Conservation (phyloP, 2,797 vertebrate genomes). For the Sebastes umbrosus region DNA sequence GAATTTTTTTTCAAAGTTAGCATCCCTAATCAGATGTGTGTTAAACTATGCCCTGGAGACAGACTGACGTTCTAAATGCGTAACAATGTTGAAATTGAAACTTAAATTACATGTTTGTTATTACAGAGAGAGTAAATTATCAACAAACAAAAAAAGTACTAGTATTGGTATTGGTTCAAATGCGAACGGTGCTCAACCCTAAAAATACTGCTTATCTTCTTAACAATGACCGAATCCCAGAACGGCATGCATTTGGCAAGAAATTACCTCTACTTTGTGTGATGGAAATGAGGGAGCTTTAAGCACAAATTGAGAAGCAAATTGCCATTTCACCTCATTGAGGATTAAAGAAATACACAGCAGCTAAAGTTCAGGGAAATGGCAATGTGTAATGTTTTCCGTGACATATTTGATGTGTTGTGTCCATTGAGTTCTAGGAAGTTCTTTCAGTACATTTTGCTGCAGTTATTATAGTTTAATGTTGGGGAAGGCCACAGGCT, state of each 20-base stretch:
- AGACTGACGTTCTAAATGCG: neutral
- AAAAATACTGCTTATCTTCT: neutral
- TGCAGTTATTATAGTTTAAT: constrained; percentile 4
- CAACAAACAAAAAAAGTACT: neutral
- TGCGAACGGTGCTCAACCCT: neutral
- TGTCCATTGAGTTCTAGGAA: neutral
- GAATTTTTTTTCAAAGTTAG: too few species aligned
- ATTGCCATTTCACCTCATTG: neutral
- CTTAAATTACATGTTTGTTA: neutral
- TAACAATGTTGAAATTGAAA: neutral
- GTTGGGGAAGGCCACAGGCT: neutral
- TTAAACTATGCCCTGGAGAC: neutral
- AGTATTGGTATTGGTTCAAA: neutral
- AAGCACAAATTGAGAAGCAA: neutral
- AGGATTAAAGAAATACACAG: neutral
- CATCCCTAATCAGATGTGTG: too few species aligned
- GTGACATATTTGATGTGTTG: neutral
- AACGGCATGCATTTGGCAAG: neutral
- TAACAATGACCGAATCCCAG: neutral
- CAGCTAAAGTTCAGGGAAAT: constrained; percentile 3
- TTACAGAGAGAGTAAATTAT: neutral
- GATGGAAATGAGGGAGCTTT: neutral
- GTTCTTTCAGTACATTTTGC: neutral
- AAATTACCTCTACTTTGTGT: neutral
- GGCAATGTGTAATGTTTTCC: neutral